phyloP scores from a whole-genome alignment of 1,140 invertebrate species.

The Trissolcus basalis region DNA sequence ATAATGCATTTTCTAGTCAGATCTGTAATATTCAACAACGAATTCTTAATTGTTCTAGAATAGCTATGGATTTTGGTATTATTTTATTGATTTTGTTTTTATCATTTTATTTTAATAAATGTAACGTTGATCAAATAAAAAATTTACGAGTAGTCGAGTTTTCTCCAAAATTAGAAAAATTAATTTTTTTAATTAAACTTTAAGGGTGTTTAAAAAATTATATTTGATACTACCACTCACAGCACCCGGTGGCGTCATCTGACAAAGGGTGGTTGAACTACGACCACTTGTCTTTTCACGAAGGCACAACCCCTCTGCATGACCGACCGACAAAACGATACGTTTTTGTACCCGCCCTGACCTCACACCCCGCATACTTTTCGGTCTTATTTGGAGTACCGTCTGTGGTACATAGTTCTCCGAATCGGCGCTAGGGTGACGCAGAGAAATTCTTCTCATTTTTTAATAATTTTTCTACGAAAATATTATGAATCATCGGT shows the following conservation, averaged over 20 bases:
- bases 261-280: constrained; percentile 67
- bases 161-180: no score
- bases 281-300: constrained; percentile 24
- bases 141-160: no score
- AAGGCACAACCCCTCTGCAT: constrained; percentile 64
- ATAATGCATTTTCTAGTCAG: no score
- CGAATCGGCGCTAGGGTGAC: constrained; percentile 66
- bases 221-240: no score
- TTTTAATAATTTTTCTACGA: neutral
- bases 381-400: constrained; percentile 64
- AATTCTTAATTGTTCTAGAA: no score
- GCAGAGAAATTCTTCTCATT: constrained; percentile 4
- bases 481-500: no score
- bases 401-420: constrained; percentile 72
- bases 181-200: neutral
- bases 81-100: no score
- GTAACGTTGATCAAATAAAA: no score
- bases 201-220: no score
- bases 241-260: constrained; percentile 69
- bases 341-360: constrained; percentile 70
- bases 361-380: constrained; percentile 63
- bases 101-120: no score
- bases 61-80: no score
- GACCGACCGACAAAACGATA: constrained; percentile 67
- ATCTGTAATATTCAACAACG: no score